Conservation (phyloP, 1,140 invertebrate genomes). For the Adelges cooleyi region DNA sequence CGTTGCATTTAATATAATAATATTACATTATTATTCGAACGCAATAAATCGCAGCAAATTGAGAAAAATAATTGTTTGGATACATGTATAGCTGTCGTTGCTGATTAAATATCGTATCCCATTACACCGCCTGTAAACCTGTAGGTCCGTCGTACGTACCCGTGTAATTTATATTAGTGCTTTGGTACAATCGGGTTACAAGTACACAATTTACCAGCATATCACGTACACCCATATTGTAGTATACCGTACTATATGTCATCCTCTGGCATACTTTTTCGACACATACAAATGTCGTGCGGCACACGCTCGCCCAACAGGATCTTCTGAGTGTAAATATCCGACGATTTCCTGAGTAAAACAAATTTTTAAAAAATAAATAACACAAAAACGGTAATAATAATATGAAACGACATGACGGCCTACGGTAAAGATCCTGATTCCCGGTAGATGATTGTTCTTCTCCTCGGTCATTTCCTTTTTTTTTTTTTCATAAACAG, state of each 20-base stretch:
- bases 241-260: neutral
- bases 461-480: too few species aligned
- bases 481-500: too few species aligned
- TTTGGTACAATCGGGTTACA: conserved; percentile 9
- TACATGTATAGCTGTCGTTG: conserved; percentile 5
- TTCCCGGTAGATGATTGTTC: too few species aligned
- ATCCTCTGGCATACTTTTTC: conserved; percentile 16
- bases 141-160: neutral
- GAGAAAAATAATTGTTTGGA: conserved; percentile 10
- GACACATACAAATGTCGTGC: conserved; percentile 2
- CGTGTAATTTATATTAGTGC: conserved; percentile 19
- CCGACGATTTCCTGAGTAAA: neutral
- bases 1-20: too few species aligned
- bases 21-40: neutral
- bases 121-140: neutral
- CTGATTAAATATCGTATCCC: conserved; percentile 11
- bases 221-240: conserved; percentile 19
- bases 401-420: too few species aligned
- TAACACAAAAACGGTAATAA: neutral
- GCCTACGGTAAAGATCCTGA: too few species aligned
- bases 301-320: neutral
- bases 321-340: neutral
- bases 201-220: conserved; percentile 15
- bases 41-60: conserved; percentile 16
- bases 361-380: neutral